phyloP scores from a whole-genome alignment of 2,888 invertebrate species.

The Ramazzottius varieornatus region DNA sequence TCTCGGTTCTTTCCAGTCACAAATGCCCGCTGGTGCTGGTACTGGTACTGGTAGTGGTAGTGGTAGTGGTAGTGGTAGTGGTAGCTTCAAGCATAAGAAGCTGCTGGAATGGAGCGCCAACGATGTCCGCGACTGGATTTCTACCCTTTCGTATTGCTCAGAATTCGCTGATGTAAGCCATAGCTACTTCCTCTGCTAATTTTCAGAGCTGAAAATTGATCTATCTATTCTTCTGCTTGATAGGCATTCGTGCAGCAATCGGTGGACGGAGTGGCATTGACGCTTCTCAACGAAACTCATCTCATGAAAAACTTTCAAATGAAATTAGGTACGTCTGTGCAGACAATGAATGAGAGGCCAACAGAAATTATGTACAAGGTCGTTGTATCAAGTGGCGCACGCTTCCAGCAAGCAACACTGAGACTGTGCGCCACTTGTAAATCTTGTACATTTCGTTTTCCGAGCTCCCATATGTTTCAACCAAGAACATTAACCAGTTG shows the following conservation, averaged over 20 bases:
- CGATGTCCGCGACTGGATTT: slow-evolving; percentile 2
- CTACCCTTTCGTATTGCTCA: not conserved
- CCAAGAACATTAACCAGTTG: no score
- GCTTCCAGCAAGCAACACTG: no score
- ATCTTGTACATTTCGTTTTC: no score
- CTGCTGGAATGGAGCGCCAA: not conserved
- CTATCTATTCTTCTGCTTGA: not conserved
- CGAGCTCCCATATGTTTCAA: no score
- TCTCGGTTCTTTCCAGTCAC: not conserved
- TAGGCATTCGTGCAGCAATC: not conserved
- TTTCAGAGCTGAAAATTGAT: not conserved
- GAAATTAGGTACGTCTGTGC: no score
- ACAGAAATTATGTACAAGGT: no score
- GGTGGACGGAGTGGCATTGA: slow-evolving; percentile 2
- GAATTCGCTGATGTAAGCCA: slow-evolving; percentile 1
- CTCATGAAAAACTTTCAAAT: not conserved
- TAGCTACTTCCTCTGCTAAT: not conserved
- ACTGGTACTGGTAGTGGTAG: not conserved
- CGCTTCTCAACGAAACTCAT: not conserved
- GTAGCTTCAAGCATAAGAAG: not conserved
- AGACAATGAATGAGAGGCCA: no score
- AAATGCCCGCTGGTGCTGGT: not conserved
- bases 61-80: not conserved
- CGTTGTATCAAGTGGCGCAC: no score
- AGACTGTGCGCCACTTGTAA: no score